These are phyloP conservation scores for Aphaenogaster floridana DNA, from an alignment of 1,140 invertebrate genomes.

Conservation along the genomic window DNA sequence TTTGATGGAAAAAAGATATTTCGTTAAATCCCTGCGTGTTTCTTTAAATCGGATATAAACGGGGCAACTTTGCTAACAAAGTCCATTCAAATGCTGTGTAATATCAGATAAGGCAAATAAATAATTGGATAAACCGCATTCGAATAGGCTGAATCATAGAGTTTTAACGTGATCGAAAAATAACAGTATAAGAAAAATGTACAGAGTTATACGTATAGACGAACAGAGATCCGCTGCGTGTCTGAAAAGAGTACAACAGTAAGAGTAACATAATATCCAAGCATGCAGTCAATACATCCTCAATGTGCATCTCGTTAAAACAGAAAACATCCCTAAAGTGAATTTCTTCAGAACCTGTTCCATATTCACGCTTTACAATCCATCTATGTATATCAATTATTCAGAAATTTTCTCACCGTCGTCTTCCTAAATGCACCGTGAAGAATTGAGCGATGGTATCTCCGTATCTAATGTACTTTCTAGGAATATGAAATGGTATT, in stretches of 20 bases:
- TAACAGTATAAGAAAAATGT: neutral
- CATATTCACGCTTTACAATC: slow-evolving; percentile 13
- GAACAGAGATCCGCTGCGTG: neutral
- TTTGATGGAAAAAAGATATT: neutral
- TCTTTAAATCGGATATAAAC: neutral
- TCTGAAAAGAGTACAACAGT: neutral
- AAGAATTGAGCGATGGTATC: neutral
- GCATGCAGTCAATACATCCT: slow-evolving; percentile 36
- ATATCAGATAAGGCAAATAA: neutral
- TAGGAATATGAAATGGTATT: neutral
- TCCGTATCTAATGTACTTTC: neutral
- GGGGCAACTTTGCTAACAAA: neutral
- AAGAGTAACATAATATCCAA: neutral
- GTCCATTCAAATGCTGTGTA: neutral
- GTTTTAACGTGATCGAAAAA: neutral
- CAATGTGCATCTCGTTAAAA: neutral
- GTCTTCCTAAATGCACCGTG: neutral
- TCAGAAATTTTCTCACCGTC: neutral
- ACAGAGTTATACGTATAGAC: neutral
- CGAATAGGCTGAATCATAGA: neutral
- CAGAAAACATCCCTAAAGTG: neutral
- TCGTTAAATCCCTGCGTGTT: slow-evolving; percentile 22
- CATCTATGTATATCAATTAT: neutral
- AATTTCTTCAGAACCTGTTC: neutral
- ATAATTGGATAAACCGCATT: neutral